Percentiles rank a stretch among this genome's conserved stretches.
Conservation (phyloP, 2,888 invertebrate species). For the Amblyjoppa proteus region DNA sequence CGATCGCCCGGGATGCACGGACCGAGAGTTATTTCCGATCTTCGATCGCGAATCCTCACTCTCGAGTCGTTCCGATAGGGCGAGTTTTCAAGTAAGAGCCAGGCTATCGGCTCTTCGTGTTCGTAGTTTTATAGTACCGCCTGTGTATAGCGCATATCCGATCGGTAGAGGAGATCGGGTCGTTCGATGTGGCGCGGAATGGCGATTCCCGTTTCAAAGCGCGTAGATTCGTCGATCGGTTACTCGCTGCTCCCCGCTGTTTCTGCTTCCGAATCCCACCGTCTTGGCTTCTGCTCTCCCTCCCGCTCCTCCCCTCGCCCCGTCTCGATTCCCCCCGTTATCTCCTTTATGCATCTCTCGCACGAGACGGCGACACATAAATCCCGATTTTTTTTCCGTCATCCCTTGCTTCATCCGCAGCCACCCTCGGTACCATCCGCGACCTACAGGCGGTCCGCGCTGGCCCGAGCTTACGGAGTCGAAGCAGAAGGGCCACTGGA, state of each 20-base stretch:
- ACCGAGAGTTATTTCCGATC: conserved; percentile 63
- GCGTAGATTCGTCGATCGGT: conserved; percentile 53
- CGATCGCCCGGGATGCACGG: conserved; percentile 7
- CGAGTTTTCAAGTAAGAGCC: conserved; percentile 61
- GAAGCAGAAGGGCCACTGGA: conserved; percentile 44
- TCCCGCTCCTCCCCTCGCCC: conserved; percentile 26
- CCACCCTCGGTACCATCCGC: conserved; percentile 36
- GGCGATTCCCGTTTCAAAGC: conserved; percentile 28
- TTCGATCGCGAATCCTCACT: conserved; percentile 57
- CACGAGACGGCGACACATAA: conserved; percentile 67
- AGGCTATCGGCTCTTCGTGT: conserved; percentile 34
- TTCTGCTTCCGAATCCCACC: conserved; percentile 52
- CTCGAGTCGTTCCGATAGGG: conserved; percentile 57
- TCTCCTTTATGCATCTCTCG: conserved; percentile 21
- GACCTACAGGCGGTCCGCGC: conserved; percentile 40
- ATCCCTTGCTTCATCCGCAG: conserved; percentile 40
- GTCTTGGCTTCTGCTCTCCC: conserved; percentile 61
- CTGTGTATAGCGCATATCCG: conserved; percentile 28
- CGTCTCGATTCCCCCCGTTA: conserved; percentile 29
- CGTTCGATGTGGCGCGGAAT: conserved; percentile 50
- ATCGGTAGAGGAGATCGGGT: conserved; percentile 59
- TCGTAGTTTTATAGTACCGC: conserved; percentile 40
- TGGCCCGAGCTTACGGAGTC: conserved; percentile 8
- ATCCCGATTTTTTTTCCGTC: conserved; percentile 64
- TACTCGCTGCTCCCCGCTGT: conserved; percentile 1